Conservation (phyloP, 2,888 invertebrate genomes). For the Plagodis dolabraria region DNA sequence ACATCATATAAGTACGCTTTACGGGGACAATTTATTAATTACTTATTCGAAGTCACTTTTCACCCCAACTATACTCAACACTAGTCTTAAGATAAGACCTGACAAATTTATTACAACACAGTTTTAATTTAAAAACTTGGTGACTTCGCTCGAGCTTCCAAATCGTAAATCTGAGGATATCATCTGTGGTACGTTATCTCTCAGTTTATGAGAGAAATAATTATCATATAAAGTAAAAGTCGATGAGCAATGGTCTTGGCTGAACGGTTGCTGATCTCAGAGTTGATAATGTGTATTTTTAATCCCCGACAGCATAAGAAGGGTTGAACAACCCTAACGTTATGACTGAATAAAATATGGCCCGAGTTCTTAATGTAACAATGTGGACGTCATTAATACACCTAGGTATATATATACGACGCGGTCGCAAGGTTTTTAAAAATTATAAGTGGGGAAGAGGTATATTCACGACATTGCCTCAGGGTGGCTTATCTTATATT, state of each 20-base stretch:
- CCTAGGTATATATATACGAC: no score
- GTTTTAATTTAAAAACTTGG: constrained; percentile 35
- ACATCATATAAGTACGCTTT: no score
- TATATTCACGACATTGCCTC: no score
- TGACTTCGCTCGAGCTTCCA: constrained; percentile 13
- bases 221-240: constrained; percentile 12
- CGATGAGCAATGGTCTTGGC: not conserved
- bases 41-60: constrained; percentile 11
- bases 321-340: no score
- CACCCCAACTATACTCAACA: constrained; percentile 6
- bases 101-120: constrained; percentile 29
- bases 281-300: constrained; percentile 6
- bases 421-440: no score
- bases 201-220: constrained; percentile 14
- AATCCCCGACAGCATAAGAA: not conserved
- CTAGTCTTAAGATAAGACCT: constrained; percentile 33
- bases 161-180: constrained; percentile 19
- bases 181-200: constrained; percentile 11
- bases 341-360: no score
- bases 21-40: not conserved
- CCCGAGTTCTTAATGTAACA: no score
- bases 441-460: no score
- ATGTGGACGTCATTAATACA: no score
- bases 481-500: no score
- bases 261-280: no score